Conservation (phyloP, 2,888 invertebrate genomes). For the Drosophila vallismaia region DNA sequence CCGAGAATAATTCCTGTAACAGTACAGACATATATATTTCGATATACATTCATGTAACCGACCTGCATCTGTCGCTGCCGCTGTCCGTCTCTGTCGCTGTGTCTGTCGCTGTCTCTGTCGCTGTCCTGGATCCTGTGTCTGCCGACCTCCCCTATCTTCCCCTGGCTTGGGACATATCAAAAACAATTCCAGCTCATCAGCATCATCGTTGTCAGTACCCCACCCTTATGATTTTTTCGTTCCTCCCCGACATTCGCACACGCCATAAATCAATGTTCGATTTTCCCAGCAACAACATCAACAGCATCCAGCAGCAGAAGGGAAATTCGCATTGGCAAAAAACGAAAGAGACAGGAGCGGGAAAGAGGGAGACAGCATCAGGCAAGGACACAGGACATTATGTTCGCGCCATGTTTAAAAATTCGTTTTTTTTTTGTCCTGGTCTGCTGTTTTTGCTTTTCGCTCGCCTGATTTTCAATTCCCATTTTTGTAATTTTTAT, state of each 20-base stretch:
- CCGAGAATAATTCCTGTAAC: slow-evolving; percentile 41
- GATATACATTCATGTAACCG: slow-evolving; percentile 46
- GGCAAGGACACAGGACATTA: slow-evolving; percentile 82
- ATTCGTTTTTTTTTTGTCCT: slow-evolving; percentile 46
- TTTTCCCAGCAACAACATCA: slow-evolving; percentile 64
- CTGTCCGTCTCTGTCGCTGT: background rate
- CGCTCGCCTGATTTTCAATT: slow-evolving; percentile 58
- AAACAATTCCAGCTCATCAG: slow-evolving; percentile 79
- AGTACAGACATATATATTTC: slow-evolving; percentile 19
- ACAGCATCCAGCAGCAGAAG: slow-evolving; percentile 25
- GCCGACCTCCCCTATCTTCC: background rate
- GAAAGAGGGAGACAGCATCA: slow-evolving; percentile 40
- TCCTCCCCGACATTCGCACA: slow-evolving; percentile 57
- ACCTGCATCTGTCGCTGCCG: slow-evolving; percentile 47
- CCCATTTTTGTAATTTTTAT: slow-evolving; percentile 36
- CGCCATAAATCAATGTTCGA: slow-evolving; percentile 82
- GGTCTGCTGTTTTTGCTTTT: slow-evolving; percentile 38
- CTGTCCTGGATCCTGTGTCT: slow-evolving; percentile 9
- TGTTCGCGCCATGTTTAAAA: slow-evolving; percentile 82
- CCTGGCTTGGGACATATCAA: slow-evolving; percentile 63
- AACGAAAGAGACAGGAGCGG: slow-evolving; percentile 25
- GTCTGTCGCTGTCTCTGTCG: slow-evolving; percentile 31
- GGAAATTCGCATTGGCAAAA: slow-evolving; percentile 66
- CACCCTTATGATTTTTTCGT: slow-evolving; percentile 34
- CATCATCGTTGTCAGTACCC: slow-evolving; percentile 67